A percentile compares a stretch with the other conserved stretches of the same genome.
phyloP scores from a whole-genome alignment of 1,140 invertebrate species.

The Sinella curviseta region DNA sequence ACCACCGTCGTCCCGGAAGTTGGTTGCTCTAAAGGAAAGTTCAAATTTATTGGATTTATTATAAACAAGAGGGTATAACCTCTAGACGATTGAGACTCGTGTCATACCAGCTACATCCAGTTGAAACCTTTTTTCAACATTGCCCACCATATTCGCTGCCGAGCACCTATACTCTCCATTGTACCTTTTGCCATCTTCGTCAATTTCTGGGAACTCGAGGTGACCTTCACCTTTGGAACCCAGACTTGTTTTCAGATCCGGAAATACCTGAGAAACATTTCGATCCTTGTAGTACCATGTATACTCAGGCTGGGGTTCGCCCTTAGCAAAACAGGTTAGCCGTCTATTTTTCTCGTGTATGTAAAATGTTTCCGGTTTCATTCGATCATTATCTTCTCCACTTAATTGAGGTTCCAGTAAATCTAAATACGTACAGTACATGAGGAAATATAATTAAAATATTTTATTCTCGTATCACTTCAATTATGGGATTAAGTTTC shows the following conservation, averaged over 20 bases:
- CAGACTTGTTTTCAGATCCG: background rate
- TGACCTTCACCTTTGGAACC: background rate
- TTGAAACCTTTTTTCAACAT: background rate
- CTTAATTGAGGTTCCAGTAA: background rate
- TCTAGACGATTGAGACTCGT: no score
- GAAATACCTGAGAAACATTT: background rate
- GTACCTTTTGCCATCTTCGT: background rate
- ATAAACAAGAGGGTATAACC: no score
- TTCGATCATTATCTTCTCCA: background rate
- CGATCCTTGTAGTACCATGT: background rate
- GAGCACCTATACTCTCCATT: background rate
- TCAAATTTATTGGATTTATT: no score
- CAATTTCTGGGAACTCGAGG: background rate
- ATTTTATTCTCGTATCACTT: background rate
- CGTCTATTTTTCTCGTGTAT: background rate
- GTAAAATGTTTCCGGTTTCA: background rate
- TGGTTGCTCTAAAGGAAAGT: background rate
- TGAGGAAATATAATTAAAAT: background rate
- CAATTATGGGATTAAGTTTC: no score
- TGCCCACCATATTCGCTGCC: conserved; percentile 7
- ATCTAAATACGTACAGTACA: no score
- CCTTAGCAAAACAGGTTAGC: background rate
- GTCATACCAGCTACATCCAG: background rate
- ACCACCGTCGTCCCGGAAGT: background rate
- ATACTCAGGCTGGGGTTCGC: conserved; percentile 9